phyloP scores from a whole-genome alignment of 2,113 vertebrate genomes.

The Odontesthes bonariensis region DNA sequence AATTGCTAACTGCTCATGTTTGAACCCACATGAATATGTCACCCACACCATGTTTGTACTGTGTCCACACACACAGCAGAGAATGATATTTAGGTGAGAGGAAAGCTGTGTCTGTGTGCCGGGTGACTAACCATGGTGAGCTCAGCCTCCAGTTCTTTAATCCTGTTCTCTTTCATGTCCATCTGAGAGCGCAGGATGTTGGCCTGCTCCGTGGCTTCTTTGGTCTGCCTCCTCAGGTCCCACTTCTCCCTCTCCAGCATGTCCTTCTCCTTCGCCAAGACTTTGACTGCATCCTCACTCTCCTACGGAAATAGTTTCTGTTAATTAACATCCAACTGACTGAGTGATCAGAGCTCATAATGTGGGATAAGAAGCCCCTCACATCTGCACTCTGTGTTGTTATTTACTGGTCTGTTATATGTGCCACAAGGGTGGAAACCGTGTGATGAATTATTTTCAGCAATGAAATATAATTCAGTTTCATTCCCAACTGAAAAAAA shows the following conservation, averaged over 20 bases:
- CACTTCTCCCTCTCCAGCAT: slow-evolving; percentile 96
- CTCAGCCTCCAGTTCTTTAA: slow-evolving; percentile 98
- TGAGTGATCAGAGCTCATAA: background rate
- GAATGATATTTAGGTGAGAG: slow-evolving; percentile 5
- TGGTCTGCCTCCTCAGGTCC: slow-evolving; percentile 95
- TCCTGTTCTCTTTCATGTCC: slow-evolving; percentile 97
- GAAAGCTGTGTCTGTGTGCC: background rate
- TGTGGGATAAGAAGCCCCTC: background rate
- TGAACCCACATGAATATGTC: slow-evolving; percentile 18
- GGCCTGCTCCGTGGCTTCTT: slow-evolving; percentile 95
- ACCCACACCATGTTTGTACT: slow-evolving; percentile 24
- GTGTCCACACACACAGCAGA: background rate
- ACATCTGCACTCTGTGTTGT: background rate
- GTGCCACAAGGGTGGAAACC: background rate
- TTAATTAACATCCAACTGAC: background rate
- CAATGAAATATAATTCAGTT: no score
- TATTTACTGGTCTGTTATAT: background rate
- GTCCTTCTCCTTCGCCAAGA: slow-evolving; percentile 95
- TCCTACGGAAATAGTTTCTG: slow-evolving; percentile 82
- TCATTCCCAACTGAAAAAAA: no score
- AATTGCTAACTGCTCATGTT: slow-evolving; percentile 11
- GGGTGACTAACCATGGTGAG: slow-evolving; percentile 92
- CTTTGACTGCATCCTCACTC: slow-evolving; percentile 96
- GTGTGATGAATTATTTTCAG: no score
- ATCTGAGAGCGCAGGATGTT: slow-evolving; percentile 91